Conservation (phyloP, 2,797 vertebrate species). For the Lepilemur ruficaudatus region DNA sequence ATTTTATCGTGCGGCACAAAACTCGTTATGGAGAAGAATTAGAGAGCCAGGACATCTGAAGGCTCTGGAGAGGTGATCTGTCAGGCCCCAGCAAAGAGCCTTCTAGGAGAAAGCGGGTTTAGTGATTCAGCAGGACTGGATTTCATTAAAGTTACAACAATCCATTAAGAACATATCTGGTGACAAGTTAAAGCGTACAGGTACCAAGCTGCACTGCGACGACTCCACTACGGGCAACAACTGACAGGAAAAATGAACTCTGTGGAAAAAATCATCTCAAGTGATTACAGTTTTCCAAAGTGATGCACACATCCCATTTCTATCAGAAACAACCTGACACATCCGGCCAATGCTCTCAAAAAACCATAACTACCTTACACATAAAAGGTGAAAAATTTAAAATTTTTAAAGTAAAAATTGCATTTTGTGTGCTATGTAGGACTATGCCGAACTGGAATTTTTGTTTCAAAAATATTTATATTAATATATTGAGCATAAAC, state of each 20-base stretch:
- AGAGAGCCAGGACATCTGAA: constrained; percentile 77
- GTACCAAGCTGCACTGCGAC: not conserved
- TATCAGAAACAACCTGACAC: not conserved
- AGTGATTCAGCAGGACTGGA: constrained; percentile 73
- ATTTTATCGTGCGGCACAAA: constrained; percentile 86
- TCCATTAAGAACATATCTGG: constrained; percentile 29
- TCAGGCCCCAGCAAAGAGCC: constrained; percentile 77
- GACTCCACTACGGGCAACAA: constrained; percentile 29
- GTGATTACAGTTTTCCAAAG: not conserved
- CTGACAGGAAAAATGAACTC: not conserved
- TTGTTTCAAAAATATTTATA: not conserved
- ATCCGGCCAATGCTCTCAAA: not conserved
- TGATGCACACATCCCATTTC: accelerated
- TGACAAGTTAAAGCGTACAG: constrained; percentile 41
- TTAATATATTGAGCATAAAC: not conserved
- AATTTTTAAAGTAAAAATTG: not conserved
- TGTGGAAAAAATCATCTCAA: not conserved
- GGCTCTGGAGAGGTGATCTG: constrained; percentile 77
- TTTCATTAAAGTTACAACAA: constrained; percentile 77
- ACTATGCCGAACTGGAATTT: not conserved
- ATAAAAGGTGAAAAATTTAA: not conserved
- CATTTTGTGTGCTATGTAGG: not conserved
- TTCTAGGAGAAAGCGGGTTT: constrained; percentile 69
- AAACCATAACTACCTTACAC: not conserved
- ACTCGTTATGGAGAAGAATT: constrained; percentile 86